These are phyloP conservation scores for Halcyon malimbica DNA, from an alignment of 2,113 vertebrate genomes.

Conservation along the genomic window DNA sequence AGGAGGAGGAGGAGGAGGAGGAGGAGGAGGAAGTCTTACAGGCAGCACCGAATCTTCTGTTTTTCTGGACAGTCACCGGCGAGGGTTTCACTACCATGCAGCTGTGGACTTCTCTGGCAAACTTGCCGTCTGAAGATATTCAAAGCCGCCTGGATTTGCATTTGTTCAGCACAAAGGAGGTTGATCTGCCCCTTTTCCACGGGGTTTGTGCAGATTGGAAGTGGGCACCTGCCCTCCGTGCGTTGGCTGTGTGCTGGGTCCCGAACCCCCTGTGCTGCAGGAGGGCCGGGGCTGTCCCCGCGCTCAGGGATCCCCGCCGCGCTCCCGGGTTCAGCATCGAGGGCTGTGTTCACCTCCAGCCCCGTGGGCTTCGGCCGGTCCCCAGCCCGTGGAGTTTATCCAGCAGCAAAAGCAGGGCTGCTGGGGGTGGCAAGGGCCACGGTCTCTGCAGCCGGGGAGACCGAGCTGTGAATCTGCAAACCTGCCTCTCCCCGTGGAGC, in stretches of 20 bases:
- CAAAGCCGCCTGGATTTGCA: not conserved
- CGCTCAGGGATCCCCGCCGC: not conserved
- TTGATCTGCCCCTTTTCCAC: accelerated
- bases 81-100: not conserved
- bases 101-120: not conserved
- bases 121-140: not conserved
- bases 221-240: not conserved
- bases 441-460: not conserved
- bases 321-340: not conserved
- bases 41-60: not conserved
- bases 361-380: not conserved
- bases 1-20: not conserved
- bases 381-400: not conserved
- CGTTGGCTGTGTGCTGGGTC: not conserved
- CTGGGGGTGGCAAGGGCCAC: not conserved
- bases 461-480: not conserved
- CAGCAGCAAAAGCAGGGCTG: not conserved
- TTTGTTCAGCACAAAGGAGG: accelerated
- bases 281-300: not conserved
- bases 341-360: not conserved
- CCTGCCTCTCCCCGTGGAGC: not conserved
- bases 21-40: not conserved
- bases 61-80: not conserved
- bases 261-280: not conserved
- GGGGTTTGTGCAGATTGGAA: accelerated